Conservation (phyloP, 2,888 invertebrate genomes). For the Hemaris fuciformis region DNA sequence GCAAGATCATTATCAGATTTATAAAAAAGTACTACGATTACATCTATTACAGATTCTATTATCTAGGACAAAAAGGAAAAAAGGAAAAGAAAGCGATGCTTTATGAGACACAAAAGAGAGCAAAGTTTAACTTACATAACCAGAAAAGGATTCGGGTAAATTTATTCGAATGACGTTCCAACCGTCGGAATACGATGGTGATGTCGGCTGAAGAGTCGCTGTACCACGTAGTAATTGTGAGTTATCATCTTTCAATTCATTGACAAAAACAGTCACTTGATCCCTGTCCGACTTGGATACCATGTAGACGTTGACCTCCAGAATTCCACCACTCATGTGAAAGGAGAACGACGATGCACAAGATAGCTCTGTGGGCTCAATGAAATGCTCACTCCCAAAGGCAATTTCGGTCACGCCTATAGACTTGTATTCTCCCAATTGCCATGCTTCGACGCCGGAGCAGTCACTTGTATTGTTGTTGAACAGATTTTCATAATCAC, state of each 20-base stretch:
- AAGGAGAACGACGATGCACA: constrained; percentile 22
- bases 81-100: neutral
- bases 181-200: constrained; percentile 24
- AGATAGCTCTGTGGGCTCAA: constrained; percentile 18
- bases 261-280: constrained; percentile 29
- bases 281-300: constrained; percentile 22
- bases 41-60: neutral
- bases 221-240: neutral
- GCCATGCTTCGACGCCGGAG: constrained; percentile 17
- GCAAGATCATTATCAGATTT: constrained; percentile 4
- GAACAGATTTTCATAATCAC: constrained; percentile 14
- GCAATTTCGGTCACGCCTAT: constrained; percentile 13
- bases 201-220: constrained; percentile 13
- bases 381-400: constrained; percentile 18
- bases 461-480: constrained; percentile 16
- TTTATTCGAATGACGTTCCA: constrained; percentile 29
- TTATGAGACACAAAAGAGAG: neutral
- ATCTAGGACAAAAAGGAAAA: neutral
- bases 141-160: constrained; percentile 19
- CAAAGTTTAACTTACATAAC: constrained; percentile 32
- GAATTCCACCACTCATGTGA: constrained; percentile 22
- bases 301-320: constrained; percentile 38
- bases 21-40: neutral
- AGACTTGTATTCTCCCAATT: constrained; percentile 19
- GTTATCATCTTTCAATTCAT: constrained; percentile 15